Base-by-base conservation (phyloP, 2,113 vertebrate species). In the Atrichornis clamosus region DNA sequence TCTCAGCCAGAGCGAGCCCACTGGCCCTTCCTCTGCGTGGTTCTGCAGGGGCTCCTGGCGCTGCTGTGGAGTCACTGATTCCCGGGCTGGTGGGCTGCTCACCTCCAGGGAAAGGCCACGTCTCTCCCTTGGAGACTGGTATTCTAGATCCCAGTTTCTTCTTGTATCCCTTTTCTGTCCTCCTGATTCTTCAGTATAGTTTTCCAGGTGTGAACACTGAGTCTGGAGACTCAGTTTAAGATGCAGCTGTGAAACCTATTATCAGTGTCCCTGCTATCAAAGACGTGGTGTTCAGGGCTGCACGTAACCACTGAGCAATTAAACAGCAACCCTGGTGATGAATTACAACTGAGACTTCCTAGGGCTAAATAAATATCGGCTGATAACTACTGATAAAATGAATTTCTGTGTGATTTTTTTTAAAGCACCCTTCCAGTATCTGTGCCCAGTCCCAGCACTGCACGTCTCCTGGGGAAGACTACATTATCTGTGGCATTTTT, bases 191-290 rank as follows among this genome's bases (percentile, higher is more conserved):
- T 64, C 79, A 68, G 1, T 64, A 2, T 3, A 2, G 12, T 86
- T 96, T 96, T 92, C 84, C 90, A 96, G 90, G 88, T 90, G 88
- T 79, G 69, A 92, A 65, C 37, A 20, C 44, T 26, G 76, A 74
- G 37, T 44, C 80, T 91, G 27, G 73, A 82, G 73, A 62, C 69
- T n/a, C n/a, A 58, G 55, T 75, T 81, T 82, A 87, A 92, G 96
- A 93, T 60, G 73, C 95, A 95, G 95, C 95, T 96, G 94, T 87
- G 87, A 94, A 96, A 87, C 58, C 77, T 58, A 72, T 92, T 94
- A 96, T 95, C 89, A 76, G n/a, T 14, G 5, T 96, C 17, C 8
- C 76, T 74, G 82, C 75, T 96, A 93, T 92, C 96, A 89, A 92
- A 92, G 42, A 60, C 73, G 1, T n/a, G 56, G 49, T 82, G 94